Conservation (phyloP, 2,797 vertebrate genomes). For the Eremophila alpestris region DNA sequence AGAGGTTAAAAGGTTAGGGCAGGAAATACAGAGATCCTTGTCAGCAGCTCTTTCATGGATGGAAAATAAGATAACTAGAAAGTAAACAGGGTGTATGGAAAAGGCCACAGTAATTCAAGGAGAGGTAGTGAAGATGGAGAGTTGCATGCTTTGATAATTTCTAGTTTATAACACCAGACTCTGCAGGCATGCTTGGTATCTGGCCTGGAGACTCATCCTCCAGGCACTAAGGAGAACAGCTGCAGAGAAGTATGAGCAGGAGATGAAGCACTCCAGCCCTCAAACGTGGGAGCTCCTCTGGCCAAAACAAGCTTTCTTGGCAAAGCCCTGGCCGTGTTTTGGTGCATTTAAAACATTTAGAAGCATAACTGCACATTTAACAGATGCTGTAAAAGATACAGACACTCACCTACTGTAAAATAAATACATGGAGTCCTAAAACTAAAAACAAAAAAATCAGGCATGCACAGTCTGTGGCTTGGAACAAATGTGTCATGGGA, state of each 20-base stretch:
- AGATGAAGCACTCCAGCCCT: neutral
- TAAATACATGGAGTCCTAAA: neutral
- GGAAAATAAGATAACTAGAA: neutral
- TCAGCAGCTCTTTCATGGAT: neutral
- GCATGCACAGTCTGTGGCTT: neutral
- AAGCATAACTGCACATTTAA: neutral
- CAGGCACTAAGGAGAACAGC: neutral
- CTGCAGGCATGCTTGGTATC: neutral
- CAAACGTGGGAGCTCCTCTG: neutral
- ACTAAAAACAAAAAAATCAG: neutral
- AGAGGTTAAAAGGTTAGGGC: slow-evolving; percentile 1
- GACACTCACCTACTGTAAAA: neutral
- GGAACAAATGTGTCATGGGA: slow-evolving; percentile 7
- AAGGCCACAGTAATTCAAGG: neutral
- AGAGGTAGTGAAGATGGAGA: neutral
- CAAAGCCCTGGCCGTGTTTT: neutral
- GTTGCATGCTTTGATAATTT: neutral
- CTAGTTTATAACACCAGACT: neutral
- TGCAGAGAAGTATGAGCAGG: neutral
- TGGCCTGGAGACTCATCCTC: neutral
- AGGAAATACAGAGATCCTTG: neutral
- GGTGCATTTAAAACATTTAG: neutral
- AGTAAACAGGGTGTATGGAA: neutral
- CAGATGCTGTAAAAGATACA: neutral
- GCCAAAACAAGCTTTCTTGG: neutral